Evolutionary conservation across 2,888 invertebrate species (phyloP).

Genomic region (Leucozona laternaria): DNA sequence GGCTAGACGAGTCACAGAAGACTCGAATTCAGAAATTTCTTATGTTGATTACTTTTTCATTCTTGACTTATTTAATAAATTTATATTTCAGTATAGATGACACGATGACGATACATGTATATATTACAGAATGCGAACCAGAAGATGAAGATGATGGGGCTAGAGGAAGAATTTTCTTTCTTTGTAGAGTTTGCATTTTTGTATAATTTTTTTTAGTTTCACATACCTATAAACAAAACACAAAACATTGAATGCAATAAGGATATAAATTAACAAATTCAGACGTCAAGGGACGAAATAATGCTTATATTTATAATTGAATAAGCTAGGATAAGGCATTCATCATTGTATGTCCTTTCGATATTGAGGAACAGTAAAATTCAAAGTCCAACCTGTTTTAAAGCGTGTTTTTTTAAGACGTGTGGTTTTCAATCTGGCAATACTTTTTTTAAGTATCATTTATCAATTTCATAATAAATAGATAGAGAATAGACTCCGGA

Average conservation of each 20-base stretch:
- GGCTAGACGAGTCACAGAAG: conserved; percentile 6
- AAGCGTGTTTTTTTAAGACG: too few species aligned
- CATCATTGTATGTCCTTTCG: too few species aligned
- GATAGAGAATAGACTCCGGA: too few species aligned
- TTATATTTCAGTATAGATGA: conserved; percentile 33
- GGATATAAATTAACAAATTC: not conserved
- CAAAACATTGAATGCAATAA: not conserved
- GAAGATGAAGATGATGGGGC: not conserved
- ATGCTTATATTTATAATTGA: not conserved
- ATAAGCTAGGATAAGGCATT: too few species aligned
- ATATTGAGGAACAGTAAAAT: too few species aligned
- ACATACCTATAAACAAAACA: not conserved
- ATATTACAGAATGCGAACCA: not conserved
- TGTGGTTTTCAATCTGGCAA: too few species aligned
- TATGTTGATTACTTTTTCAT: conserved; percentile 71
- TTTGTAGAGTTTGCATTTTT: not conserved
- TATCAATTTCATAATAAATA: too few species aligned
- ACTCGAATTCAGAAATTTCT: conserved; percentile 33
- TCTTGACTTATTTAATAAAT: conserved; percentile 68
- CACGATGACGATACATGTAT: not conserved
- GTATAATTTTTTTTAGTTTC: not conserved
- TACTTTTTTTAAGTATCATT: too few species aligned
- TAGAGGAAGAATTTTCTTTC: not conserved
- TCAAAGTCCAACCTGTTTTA: too few species aligned
- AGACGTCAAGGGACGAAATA: not conserved